Conservation (phyloP, 1,140 invertebrate species). For the Cherax destructor region DNA sequence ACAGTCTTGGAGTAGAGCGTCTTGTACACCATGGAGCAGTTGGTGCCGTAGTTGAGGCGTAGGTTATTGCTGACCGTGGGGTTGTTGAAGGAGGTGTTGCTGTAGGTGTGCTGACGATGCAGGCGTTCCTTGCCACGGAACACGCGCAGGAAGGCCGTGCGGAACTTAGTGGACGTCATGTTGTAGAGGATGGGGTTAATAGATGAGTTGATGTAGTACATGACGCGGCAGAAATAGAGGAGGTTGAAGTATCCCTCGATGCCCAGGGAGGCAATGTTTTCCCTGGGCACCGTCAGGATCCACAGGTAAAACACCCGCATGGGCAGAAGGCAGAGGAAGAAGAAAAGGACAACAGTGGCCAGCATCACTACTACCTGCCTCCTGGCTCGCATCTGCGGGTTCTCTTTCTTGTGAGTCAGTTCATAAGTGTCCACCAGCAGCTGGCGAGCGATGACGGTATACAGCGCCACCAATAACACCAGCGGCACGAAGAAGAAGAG, state of each 20-base stretch:
- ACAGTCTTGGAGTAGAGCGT: slow-evolving; percentile 38
- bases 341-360: slow-evolving; percentile 91
- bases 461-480: slow-evolving; percentile 86
- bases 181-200: slow-evolving; percentile 94
- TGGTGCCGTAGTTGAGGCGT: slow-evolving; percentile 51
- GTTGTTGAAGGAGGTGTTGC: slow-evolving; percentile 57
- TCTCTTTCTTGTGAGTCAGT: slow-evolving; percentile 51
- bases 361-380: slow-evolving; percentile 88
- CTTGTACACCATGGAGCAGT: slow-evolving; percentile 63
- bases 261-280: slow-evolving; percentile 82
- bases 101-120: slow-evolving; percentile 27
- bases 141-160: slow-evolving; percentile 82
- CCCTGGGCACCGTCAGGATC: slow-evolving; percentile 85
- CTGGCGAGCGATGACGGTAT: slow-evolving; percentile 88
- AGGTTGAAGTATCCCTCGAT: slow-evolving; percentile 89
- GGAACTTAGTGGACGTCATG: slow-evolving; percentile 93
- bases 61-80: slow-evolving; percentile 46
- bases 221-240: slow-evolving; percentile 89
- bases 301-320: slow-evolving; percentile 90
- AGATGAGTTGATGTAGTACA: slow-evolving; percentile 92
- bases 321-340: slow-evolving; percentile 92
- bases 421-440: slow-evolving; percentile 79
- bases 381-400: slow-evolving; percentile 73
- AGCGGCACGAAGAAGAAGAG: slow-evolving; percentile 91
- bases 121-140: slow-evolving; percentile 17